phyloP scores from a whole-genome alignment of 2,888 invertebrate species.

The Pandemis corylana region DNA sequence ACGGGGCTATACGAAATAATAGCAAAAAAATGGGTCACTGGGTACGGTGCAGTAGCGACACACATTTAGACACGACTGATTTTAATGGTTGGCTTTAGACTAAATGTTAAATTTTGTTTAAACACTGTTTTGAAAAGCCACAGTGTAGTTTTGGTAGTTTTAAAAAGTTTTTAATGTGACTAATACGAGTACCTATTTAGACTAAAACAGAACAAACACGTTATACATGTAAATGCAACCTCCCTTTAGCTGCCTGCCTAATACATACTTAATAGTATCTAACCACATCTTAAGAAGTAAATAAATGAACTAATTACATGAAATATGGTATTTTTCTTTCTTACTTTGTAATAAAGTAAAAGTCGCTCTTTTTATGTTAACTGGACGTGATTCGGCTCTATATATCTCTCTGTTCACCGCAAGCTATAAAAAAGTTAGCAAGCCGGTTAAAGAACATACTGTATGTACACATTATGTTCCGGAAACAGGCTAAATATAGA shows the following conservation, averaged over 20 bases:
- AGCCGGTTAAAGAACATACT: not conserved
- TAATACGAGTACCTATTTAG: not conserved
- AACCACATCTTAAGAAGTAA: not conserved
- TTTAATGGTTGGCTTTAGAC: not conserved
- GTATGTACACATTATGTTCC: not conserved
- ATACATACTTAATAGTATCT: too few relatives aligned
- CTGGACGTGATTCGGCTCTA: slow-evolving; percentile 11
- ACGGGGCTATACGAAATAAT: not conserved
- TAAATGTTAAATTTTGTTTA: not conserved
- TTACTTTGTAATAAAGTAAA: not conserved
- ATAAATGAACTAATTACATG: not conserved
- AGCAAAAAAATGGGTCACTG: slow-evolving; percentile 2
- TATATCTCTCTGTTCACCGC: slow-evolving; percentile 15
- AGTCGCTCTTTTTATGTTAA: not conserved
- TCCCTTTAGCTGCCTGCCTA: too few relatives aligned
- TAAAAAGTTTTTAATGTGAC: not conserved
- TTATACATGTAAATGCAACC: too few relatives aligned
- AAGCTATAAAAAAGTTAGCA: slow-evolving; percentile 24
- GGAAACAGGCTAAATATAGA: slow-evolving; percentile 19
- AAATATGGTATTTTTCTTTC: not conserved
- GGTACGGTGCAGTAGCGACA: not conserved
- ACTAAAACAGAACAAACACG: too few relatives aligned
- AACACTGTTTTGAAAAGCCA: too few relatives aligned
- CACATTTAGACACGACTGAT: not conserved
- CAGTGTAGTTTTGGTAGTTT: not conserved